Base-by-base conservation (phyloP, 2,888 invertebrate species). In the Thera britannica region DNA sequence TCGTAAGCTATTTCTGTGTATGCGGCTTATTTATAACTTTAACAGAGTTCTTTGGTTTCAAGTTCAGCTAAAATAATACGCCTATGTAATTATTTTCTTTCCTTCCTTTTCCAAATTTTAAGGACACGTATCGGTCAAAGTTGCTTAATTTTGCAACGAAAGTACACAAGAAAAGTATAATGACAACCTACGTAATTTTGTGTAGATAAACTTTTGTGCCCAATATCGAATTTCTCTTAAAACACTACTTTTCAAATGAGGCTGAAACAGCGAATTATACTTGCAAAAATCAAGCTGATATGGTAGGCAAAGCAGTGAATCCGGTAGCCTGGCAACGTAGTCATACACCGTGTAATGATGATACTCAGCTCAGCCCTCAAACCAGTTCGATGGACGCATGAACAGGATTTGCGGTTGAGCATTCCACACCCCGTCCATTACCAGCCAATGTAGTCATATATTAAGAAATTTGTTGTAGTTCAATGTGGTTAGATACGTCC, bases 341-440 rank as follows among this genome's bases (percentile, higher is more conserved):
- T 77, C 75, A 80, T 83, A 82, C 78, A 75, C 78, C 73, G 78
- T 77, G 79, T 82, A 84, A 82, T 84, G 81, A 83, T 79, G 81
- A 83, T 80, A 82, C 78, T 80, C 80, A 79, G 76, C 82, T 80
- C 80, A 79, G 77, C 83, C 78, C 79, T 67, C 80, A 78, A 83
- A 82, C 85, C 84, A 87, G 87, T 88, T 86, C 83, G 80, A 80
- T 78, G 83, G 77, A 81, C 81, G 80, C 81, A 73, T 80, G 81
- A 87, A 90, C 89, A 88, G 89, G 90, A 89, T 86, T 85, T 77
- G 86, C 85, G 83, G 81, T 84, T 71, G 78, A 78, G 81, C 83
- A 82, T 84, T 83, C 85, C 84, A 83, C 80, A 80, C 72, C 69
- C 79, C 23, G 23, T 23, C 80, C 74, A 83, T 83, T 83, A 85